Base-by-base conservation (phyloP, 2,888 invertebrate genomes). In the Eristalis pertinax region DNA sequence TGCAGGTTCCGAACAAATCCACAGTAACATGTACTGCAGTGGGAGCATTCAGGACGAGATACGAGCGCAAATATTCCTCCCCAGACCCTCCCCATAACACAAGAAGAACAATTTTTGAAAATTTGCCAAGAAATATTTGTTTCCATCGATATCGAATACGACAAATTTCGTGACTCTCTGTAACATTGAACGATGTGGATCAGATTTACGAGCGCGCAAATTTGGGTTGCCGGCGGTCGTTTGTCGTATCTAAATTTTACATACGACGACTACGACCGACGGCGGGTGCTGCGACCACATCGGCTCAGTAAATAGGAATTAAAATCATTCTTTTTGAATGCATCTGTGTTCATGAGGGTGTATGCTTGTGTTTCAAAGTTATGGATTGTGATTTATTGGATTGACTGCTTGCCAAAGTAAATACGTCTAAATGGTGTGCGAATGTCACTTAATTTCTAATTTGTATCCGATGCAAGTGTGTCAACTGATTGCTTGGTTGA, bases 91-190 rank as follows among this genome's bases (percentile, higher is more conserved):
- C 62, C 1, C 0, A 62, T 69, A 77, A n/a, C 35, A 13, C 24
- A 64, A 11, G 13, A 64, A 74, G 63, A 67, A 65, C 68, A 74
- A 43, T 82, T 81, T n/a, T 85, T 85, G 85, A 82, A 64, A 69
- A 68, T 60, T 70, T 85, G 85, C 85, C 85, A 85, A 85, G 58
- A 56, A 77, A 77, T 81, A 85, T 85, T 85, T 85, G 85, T 82
- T 82, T 85, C 69, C 85, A 85, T 82, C 85, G 85, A 85, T 85
- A 85, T 82, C 85, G 76, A 77, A 77, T 77, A 85, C 82, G 85
- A 85, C 85, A 85, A 85, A 85, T 82, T 85, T 81, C 73, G 76
- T 65, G 82, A 82, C 73, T 85, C 75, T 77, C 77, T 69, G 82
- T 85, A 85, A 85, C 85, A 82, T 85, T 85, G 85, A 77, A 82